phyloP scores from a whole-genome alignment of 2,888 invertebrate species.

The Balanococcus diminutus region DNA sequence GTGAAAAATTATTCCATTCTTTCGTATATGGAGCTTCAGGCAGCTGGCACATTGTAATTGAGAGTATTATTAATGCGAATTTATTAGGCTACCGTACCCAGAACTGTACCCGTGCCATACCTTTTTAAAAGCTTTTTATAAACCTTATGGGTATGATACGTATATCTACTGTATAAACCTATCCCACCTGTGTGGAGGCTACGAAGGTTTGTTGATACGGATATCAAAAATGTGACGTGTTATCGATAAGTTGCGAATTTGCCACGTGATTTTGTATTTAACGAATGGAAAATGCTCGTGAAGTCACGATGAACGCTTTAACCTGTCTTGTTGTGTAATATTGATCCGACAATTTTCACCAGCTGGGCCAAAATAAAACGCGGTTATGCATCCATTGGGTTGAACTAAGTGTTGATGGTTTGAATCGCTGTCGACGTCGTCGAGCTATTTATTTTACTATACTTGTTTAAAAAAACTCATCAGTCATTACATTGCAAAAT shows the following conservation, averaged over 20 bases:
- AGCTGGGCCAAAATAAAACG: neutral
- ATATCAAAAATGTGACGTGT: neutral
- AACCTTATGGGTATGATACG: no score
- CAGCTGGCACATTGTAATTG: neutral
- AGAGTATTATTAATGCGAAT: neutral
- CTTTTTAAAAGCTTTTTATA: neutral
- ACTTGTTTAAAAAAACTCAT: no score
- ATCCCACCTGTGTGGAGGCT: neutral
- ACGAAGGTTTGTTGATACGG: no score
- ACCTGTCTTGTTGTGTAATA: neutral
- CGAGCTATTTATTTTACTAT: no score
- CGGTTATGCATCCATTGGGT: neutral
- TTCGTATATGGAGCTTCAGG: neutral
- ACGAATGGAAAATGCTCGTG: neutral
- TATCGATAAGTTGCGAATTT: no score
- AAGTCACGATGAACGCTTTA: neutral
- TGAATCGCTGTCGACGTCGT: no score
- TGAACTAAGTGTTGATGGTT: neutral
- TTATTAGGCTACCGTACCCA: neutral
- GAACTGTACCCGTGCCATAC: no score
- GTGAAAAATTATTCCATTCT: neutral
- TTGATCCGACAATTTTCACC: neutral
- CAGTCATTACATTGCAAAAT: no score
- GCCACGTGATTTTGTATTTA: neutral
- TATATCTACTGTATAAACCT: no score